Evolutionary conservation across 2,797 vertebrate species (phyloP), one percentile per base, ranked within the genome.

Genomic region (Characodon lateralis): DNA sequence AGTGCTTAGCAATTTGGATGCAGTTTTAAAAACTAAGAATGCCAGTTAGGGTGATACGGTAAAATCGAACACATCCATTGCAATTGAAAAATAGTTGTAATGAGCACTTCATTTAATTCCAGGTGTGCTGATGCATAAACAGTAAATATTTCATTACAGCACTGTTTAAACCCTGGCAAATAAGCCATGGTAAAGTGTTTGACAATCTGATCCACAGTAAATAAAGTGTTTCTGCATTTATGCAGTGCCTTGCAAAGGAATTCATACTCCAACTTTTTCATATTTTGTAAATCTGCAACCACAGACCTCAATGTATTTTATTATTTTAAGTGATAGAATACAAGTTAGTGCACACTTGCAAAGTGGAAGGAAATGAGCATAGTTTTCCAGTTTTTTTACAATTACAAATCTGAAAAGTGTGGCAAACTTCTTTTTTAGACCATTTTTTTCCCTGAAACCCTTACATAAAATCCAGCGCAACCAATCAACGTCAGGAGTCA

Each of bases 1-100:
- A 88, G 82, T 89, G 88, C 84, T 83, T 84, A 71, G 80, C 90
- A 89, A 93, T 89, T 90, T 92, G 89, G 85, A 90, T 78, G 85
- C 61, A 26, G 83, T 83, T 88, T 24, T 74, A 39, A 91, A 90
- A 93, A 91, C 84, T 88, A 83, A 87, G 80, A 84, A 77, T 76
- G 80, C 22, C 48, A 74, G 84, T 86, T 51, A 73, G 80, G 86
- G 85, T 85, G 89, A 90, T 88, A 78, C 16, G 87, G 82, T 81
- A 80, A 85, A 78, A 92, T 87, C 81, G 87, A 87, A 92, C 86
- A 72, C 76, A 90, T 89, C 85, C 78, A 83, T 82, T 88, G 78
- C 86, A 83, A 82, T 59, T 85, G 84, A 88, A 90, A 83, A 82
- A 78, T 12, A 71, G 78, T 78, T 77, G 85, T 91, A 85, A 92